Percentiles rank a stretch among this genome's conserved stretches.
phyloP scores from a whole-genome alignment of 2,797 vertebrate genomes.

The Platalea minor region DNA sequence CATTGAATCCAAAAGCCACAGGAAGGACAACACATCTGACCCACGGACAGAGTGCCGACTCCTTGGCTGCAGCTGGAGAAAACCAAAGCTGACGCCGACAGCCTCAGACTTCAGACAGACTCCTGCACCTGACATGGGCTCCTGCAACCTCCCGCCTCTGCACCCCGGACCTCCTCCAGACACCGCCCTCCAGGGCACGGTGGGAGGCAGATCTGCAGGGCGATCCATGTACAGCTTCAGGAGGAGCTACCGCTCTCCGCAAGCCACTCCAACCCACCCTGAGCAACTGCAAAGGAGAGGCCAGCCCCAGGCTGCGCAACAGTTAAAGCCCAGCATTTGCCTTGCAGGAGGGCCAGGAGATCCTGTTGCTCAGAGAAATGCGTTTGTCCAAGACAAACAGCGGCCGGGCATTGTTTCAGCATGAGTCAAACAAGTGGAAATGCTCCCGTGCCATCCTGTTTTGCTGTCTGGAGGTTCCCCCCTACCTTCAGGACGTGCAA shows the following conservation, averaged over 20 bases:
- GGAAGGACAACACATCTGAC: background rate
- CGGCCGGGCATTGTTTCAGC: slow-evolving; percentile 61
- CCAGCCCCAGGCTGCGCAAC: background rate
- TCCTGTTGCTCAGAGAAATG: slow-evolving; percentile 48
- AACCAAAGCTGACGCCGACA: fast-evolving
- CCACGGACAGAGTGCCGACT: fast-evolving
- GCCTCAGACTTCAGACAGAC: background rate
- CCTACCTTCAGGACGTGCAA: slow-evolving; percentile 54
- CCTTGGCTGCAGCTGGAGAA: fast-evolving
- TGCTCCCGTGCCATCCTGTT: slow-evolving; percentile 64
- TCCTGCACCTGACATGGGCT: background rate
- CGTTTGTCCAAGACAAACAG: slow-evolving; percentile 58
- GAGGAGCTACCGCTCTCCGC: background rate
- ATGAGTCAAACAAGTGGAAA: slow-evolving; percentile 55
- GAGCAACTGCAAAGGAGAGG: background rate
- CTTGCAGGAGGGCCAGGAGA: slow-evolving; percentile 13
- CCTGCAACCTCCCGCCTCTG: background rate
- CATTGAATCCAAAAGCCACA: background rate
- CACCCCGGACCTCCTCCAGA: background rate
- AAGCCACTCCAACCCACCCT: background rate
- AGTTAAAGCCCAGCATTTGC: background rate
- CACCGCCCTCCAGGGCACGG: fast-evolving
- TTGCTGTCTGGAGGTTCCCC: slow-evolving; percentile 63
- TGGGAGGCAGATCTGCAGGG: background rate
- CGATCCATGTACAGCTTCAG: background rate